A percentile compares a stretch with the other conserved stretches of the same genome.
Evolutionary conservation across 1,140 invertebrate species (phyloP).

Genomic region (Drosophila repleta): DNA sequence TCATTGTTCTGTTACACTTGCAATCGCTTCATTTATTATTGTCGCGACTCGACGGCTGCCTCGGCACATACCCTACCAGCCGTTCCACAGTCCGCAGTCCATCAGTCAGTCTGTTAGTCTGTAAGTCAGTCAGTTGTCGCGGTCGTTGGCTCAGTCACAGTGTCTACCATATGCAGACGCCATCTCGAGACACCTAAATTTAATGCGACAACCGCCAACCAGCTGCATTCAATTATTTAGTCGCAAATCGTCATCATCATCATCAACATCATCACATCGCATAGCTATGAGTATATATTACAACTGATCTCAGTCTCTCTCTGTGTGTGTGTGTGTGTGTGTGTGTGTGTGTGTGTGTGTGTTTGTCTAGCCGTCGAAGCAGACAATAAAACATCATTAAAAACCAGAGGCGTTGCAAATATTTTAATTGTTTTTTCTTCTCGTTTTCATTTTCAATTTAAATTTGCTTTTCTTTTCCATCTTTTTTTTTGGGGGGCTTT

Average conservation of each 20-base stretch:
- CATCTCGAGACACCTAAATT: constrained; percentile 75
- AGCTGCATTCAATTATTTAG: constrained; percentile 82
- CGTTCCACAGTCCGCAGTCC: constrained; percentile 15
- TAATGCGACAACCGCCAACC: constrained; percentile 80
- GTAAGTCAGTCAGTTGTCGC: constrained; percentile 63
- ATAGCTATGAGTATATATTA: constrained; percentile 45
- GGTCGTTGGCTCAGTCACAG: constrained; percentile 74
- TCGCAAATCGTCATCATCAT: constrained; percentile 71
- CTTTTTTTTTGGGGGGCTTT: not conserved
- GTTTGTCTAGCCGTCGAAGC: constrained; percentile 62
- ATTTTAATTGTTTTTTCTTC: constrained; percentile 77
- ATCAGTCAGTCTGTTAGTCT: constrained; percentile 46
- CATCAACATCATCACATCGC: constrained; percentile 41
- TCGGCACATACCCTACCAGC: not conserved
- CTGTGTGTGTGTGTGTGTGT: too few species aligned
- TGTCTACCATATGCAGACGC: constrained; percentile 68
- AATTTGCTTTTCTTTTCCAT: constrained; percentile 6
- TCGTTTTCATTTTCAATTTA: constrained; percentile 26
- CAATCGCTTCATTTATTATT: constrained; percentile 82
- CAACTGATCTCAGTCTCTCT: constrained; percentile 8
- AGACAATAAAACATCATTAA: constrained; percentile 82
- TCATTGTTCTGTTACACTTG: constrained; percentile 83
- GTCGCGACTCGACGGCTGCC: constrained; percentile 51
- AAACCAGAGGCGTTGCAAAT: constrained; percentile 77
- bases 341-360: constrained; percentile 4